Evolutionary conservation across 2,888 invertebrate species (phyloP).

Genomic region (Rhyacophila evoluta): DNA sequence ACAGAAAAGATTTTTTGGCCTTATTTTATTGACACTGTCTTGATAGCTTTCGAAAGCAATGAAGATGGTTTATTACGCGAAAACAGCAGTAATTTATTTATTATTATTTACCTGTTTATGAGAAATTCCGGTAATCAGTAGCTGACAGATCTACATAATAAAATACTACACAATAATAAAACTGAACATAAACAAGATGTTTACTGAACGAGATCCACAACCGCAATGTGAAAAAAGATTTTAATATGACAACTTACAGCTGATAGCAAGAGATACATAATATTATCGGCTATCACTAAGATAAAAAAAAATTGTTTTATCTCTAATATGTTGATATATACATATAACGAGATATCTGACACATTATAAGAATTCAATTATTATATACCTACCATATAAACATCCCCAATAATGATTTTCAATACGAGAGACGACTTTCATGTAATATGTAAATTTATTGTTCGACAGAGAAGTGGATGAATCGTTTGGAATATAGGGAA

Average conservation of each 20-base stretch:
- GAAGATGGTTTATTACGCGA: not conserved
- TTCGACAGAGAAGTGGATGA: no score
- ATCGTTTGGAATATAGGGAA: no score
- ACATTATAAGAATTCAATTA: not conserved
- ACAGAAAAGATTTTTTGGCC: no score
- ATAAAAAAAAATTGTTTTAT: not conserved
- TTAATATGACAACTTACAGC: not conserved
- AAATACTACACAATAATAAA: not conserved
- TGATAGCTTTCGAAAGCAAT: not conserved
- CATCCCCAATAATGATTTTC: no score
- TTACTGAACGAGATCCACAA: not conserved
- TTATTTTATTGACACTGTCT: not conserved
- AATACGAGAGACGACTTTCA: no score
- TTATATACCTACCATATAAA: no score
- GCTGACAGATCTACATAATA: not conserved
- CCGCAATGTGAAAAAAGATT: slow-evolving; percentile 8
- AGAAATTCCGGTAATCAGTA: not conserved
- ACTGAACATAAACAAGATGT: not conserved
- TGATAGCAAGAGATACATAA: not conserved
- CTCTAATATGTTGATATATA: not conserved
- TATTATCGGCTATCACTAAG: not conserved
- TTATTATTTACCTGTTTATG: not conserved
- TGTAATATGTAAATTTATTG: no score
- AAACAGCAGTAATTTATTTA: not conserved
- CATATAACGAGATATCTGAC: not conserved